Percentiles rank a stretch among this genome's conserved stretches.
Conservation (phyloP, 2,888 invertebrate genomes). For the Mesorhabditis sp. region DNA sequence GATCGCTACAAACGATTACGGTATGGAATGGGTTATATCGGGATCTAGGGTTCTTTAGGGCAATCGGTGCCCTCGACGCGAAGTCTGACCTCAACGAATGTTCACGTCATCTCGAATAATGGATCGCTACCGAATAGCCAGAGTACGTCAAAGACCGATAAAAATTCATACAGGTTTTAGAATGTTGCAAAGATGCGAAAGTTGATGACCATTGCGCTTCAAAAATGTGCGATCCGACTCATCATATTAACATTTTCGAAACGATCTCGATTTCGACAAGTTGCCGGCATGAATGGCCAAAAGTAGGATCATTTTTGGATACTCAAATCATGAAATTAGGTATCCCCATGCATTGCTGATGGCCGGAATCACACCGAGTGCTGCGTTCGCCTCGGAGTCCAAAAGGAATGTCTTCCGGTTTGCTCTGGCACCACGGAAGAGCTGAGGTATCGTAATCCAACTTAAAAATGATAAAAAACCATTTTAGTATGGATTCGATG, state of each 20-base stretch:
- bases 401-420: slow-evolving; percentile 77
- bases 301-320: slow-evolving; percentile 14
- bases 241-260: slow-evolving; percentile 29
- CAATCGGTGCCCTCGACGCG: slow-evolving; percentile 32
- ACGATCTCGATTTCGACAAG: slow-evolving; percentile 41
- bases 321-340: slow-evolving; percentile 12
- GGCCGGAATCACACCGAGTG: slow-evolving; percentile 77
- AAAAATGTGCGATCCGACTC: slow-evolving; percentile 38
- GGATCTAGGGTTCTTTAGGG: not conserved
- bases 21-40: slow-evolving; percentile 55
- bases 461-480: not conserved
- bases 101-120: slow-evolving; percentile 28
- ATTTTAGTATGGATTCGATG: slow-evolving; percentile 60
- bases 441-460: slow-evolving; percentile 55
- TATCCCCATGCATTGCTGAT: slow-evolving; percentile 58
- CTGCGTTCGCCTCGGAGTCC: slow-evolving; percentile 76
- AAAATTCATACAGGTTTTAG: slow-evolving; percentile 16
- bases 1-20: slow-evolving; percentile 73
- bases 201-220: slow-evolving; percentile 32
- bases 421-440: slow-evolving; percentile 66
- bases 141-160: slow-evolving; percentile 17
- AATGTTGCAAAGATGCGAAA: slow-evolving; percentile 33
- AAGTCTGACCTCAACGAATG: slow-evolving; percentile 38
- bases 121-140: slow-evolving; percentile 26
- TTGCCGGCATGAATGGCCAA: slow-evolving; percentile 41